Percentiles rank a stretch among this genome's conserved stretches.
These are phyloP conservation scores for Eilema sororculum DNA, from an alignment of 2,888 invertebrate genomes.

Conservation along the genomic window DNA sequence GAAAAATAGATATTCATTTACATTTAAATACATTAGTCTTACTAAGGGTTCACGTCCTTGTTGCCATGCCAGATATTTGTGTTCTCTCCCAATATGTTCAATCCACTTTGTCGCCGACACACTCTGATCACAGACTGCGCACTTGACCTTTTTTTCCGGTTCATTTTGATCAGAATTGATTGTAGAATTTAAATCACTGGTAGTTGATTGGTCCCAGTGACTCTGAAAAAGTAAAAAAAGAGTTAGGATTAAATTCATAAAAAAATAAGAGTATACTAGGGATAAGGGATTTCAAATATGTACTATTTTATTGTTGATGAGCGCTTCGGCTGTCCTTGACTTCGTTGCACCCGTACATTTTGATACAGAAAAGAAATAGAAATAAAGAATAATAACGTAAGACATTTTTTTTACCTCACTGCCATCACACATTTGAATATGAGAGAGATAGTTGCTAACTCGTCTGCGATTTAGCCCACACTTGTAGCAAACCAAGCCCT, in stretches of 20 bases:
- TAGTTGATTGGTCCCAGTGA: constrained; percentile 6
- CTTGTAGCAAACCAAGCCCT: constrained; percentile 53
- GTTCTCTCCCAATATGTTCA: constrained; percentile 54
- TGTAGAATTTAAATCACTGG: constrained; percentile 5
- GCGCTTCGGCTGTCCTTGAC: too few relatives aligned
- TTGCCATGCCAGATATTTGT: constrained; percentile 63
- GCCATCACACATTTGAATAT: constrained; percentile 24
- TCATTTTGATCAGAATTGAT: constrained; percentile 6
- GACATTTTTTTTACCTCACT: background rate
- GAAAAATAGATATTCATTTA: background rate
- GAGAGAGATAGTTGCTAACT: constrained; percentile 41
- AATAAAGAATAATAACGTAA: background rate
- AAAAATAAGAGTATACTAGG: too few relatives aligned
- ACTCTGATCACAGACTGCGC: constrained; percentile 51
- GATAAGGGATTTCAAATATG: too few relatives aligned
- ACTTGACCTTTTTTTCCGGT: constrained; percentile 31
- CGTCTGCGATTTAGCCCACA: constrained; percentile 48
- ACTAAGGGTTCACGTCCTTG: constrained; percentile 52
- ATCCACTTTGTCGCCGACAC: constrained; percentile 48
- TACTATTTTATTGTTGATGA: too few relatives aligned
- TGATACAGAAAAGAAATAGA: background rate
- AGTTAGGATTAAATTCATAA: background rate
- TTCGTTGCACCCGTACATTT: background rate
- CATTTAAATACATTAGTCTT: constrained; percentile 22
- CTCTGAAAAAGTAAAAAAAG: constrained; percentile 9